These are phyloP conservation scores for Prunella strophiata DNA, from an alignment of 2,797 vertebrate genomes.

Conservation along the genomic window DNA sequence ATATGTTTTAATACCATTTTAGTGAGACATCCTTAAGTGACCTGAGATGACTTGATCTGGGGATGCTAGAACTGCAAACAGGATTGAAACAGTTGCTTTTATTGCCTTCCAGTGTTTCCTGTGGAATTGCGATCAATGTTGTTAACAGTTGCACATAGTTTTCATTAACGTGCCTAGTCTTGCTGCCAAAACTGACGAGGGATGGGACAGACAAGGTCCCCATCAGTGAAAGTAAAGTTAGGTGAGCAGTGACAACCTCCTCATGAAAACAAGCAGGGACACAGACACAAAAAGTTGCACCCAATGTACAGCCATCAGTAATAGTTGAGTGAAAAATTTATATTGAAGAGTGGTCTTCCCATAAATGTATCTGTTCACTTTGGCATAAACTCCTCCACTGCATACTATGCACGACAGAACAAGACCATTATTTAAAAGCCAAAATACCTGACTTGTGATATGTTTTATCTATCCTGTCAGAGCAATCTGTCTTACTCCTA, in stretches of 20 bases:
- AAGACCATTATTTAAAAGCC: neutral
- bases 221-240: neutral
- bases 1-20: neutral
- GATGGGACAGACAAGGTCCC: neutral
- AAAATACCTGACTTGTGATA: neutral
- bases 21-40: neutral
- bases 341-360: neutral
- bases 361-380: neutral
- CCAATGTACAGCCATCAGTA: neutral
- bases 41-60: neutral
- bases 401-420: neutral
- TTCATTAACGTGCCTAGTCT: neutral
- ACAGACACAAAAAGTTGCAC: neutral
- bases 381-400: neutral
- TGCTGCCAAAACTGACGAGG: neutral
- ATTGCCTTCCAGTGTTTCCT: neutral
- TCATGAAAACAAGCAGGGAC: neutral
- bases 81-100: neutral
- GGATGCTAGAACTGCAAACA: neutral
- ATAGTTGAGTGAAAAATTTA: neutral
- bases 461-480: neutral
- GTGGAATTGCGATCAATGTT: neutral
- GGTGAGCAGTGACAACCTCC: neutral
- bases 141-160: neutral
- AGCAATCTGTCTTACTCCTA: neutral